Evolutionary conservation across 2,113 vertebrate species (phyloP), one percentile per base, ranked within the genome.

Genomic region (Istiophorus platypterus): DNA sequence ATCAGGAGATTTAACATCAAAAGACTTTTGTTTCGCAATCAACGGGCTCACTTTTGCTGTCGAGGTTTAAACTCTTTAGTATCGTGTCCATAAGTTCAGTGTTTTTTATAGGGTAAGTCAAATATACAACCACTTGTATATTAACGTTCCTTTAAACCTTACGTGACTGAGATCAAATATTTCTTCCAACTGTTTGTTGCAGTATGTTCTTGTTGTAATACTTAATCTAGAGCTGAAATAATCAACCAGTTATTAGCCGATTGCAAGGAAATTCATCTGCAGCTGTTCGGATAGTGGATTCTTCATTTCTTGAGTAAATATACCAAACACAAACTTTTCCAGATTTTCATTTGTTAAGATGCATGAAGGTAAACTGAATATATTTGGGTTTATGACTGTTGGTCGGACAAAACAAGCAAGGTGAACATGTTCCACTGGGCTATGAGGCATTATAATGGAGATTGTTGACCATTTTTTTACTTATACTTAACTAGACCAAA

Each of bases 1-100:
- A 76, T 57, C 65, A 24, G 81, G 82, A 77, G 76, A 70, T 82
- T 86, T 81, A 64, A 72, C 4, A 18, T 72, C 11, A 20, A 24
- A 29, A 20, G 58, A 27, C 34, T 62, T 65, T 76, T 70, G 29
- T 39, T 83, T 72, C 27, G 76, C 83, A 77, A 81, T 63, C 52
- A 59, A 71, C 61, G 58, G 5, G 26, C 34, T 65, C 37, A 4
- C 24, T 31, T 45, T 56, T 22, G 22, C 5, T 57, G 42, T 68
- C 8, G 2, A 34, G 11, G 20, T 52, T 59, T 14, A 11, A 57
- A 67, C 65, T 68, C 26, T 56, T 39, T 4, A 24, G 7, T 27
- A 24, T 31, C 37, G 22, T 4, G 22, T 13, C 41, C 2, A 14
- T 13, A 42, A 13, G 14, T 42, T 42, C 41, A 42, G 11, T 52